phyloP scores from a whole-genome alignment of 2,113 vertebrate genomes.

The Cyphomyrus discorhynchus region DNA sequence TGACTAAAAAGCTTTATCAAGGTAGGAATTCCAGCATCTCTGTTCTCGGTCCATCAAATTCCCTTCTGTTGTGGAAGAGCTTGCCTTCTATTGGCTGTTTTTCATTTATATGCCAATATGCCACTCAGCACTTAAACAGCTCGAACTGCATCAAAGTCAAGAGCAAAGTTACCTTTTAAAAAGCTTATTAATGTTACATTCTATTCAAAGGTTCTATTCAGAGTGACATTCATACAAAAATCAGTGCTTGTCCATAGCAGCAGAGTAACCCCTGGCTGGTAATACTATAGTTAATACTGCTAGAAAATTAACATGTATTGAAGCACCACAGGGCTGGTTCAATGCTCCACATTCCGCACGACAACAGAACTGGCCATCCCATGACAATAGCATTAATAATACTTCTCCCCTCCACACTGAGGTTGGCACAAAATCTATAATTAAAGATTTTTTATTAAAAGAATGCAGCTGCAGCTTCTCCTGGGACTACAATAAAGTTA shows the following conservation, averaged over 20 bases:
- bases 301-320: background rate
- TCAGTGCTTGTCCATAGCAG: background rate
- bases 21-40: background rate
- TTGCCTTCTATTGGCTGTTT: background rate
- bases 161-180: background rate
- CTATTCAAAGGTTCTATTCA: background rate
- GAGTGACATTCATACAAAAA: background rate
- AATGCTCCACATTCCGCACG: background rate
- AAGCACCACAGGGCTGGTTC: background rate
- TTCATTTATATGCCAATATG: background rate
- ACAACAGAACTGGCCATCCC: background rate
- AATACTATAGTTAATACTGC: background rate
- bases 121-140: background rate
- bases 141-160: background rate
- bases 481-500: background rate
- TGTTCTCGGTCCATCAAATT: background rate
- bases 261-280: background rate
- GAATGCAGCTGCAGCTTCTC: background rate
- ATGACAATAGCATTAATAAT: background rate
- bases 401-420: background rate
- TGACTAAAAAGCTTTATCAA: background rate
- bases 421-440: background rate
- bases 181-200: background rate
- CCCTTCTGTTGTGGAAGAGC: background rate
- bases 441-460: background rate